These are phyloP conservation scores for Dermatophagoides farinae DNA, from an alignment of 1,140 invertebrate species.

Conservation along the genomic window DNA sequence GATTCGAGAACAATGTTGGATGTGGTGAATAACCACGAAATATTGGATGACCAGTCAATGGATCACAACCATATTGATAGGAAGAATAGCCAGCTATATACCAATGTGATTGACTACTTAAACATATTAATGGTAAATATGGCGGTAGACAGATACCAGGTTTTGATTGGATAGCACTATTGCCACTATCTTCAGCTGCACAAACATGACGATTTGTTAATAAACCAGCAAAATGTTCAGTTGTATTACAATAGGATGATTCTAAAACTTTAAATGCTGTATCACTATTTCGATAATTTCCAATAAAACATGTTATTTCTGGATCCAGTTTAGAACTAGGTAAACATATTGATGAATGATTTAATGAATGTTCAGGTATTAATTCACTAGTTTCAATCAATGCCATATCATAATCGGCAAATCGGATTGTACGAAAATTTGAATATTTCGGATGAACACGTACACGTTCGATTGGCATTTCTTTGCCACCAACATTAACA, in stretches of 20 bases:
- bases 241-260: neutral
- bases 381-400: neutral
- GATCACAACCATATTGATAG: constrained; percentile 2
- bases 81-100: constrained; percentile 1
- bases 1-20: constrained; percentile 5
- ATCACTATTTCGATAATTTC: neutral
- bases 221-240: neutral
- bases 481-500: neutral
- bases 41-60: neutral
- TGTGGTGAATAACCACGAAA: constrained; percentile 1
- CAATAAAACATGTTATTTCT: constrained; percentile 9
- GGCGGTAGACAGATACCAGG: neutral
- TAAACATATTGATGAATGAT: neutral
- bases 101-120: constrained; percentile 1
- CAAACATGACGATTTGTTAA: neutral
- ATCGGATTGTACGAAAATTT: neutral
- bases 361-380: neutral
- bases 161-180: neutral
- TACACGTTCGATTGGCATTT: neutral
- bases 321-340: constrained; percentile 5
- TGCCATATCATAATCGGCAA: constrained; percentile 7
- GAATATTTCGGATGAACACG: constrained; percentile 5
- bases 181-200: neutral
- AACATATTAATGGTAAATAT: constrained; percentile 2
- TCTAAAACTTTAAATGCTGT: constrained; percentile 1